A percentile compares a stretch with the other conserved stretches of the same genome.
phyloP scores from a whole-genome alignment of 2,113 vertebrate species.

The Mus musculus region GRCm39 chr7:35169501-35170000 shows the following conservation, averaged over 20 bases:
- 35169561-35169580: constrained; percentile 89
- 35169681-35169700: constrained; percentile 54
- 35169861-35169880: background rate
- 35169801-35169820: background rate
- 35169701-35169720: background rate
- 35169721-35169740: constrained; percentile 37
- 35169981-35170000: background rate
- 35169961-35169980: constrained; percentile 24
- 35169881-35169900: background rate
- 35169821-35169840: constrained; percentile 22
- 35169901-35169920: background rate
- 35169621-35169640: accelerated
- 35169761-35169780: constrained; percentile 55
- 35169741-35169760: constrained; percentile 63
- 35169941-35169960: background rate
- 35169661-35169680: background rate
- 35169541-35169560: constrained; percentile 81
- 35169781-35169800: background rate
- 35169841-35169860: background rate
- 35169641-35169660: accelerated
- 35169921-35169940: background rate
- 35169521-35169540: constrained; percentile 77
- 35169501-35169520: constrained; percentile 83
- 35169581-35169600: constrained; percentile 85
- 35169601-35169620: background rate